Evolutionary conservation across 2,888 invertebrate genomes (phyloP), one percentile per base, ranked within the genome.

Genomic region (Drosophila ezoana): DNA sequence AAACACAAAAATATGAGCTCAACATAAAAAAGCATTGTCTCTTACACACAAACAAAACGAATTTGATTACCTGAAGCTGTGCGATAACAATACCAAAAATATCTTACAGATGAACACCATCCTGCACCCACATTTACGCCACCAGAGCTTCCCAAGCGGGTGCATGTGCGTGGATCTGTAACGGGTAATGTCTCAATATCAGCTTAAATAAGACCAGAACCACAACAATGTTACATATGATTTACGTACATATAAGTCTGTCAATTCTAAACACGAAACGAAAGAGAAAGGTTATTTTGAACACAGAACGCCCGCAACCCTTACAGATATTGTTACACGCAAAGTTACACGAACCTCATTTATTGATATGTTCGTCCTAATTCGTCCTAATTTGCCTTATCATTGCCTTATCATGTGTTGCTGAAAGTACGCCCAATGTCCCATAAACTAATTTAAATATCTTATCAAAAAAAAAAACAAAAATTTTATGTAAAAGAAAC

Each of bases 121-220:
- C 97, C 97, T 95, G 97, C 97, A 95, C 97, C 98, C 94, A 97
- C 98, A 95, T 98, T 97, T 95, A 98, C 98, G 95, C 98, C 98
- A 95, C 98, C 98, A 95, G 98, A 98, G 96, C 97, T 98, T 95
- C 98, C 98, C 95, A 98, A 98, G 96, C 96, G 97, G 96, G 97
- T 97, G 95, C 97, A 97, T 96, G 96, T 97, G 94, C 95, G 97
- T 97, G 97, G 97, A 97, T 94, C 93, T 90, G 91, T 93, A 90
- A 91, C 92, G 91, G 92, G 85, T 87, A 79, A 87, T 69, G 75
- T 81, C 69, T 77, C 79, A 72, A 69, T 60, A 69, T 69, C 73
- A 52, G 81, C 68, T 78, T 74, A 38, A 28, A 43, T 69, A 63
- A 40, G 37, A 62, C 38, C 40, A 48, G 51, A 67, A 53, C 51